Conservation (phyloP, 1,140 invertebrate genomes). For the Drosophila pectinifera region DNA sequence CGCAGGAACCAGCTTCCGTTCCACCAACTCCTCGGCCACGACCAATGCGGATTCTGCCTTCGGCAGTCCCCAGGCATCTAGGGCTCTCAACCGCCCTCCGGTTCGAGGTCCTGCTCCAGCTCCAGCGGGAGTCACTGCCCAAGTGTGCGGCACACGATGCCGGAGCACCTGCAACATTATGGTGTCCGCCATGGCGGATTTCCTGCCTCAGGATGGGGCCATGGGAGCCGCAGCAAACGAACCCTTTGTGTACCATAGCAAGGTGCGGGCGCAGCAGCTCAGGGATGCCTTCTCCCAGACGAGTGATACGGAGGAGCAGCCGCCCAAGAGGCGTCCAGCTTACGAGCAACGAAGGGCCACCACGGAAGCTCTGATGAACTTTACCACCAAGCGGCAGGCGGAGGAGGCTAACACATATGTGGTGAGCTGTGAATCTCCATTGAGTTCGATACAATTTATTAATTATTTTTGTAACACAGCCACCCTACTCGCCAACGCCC, state of each 20-base stretch:
- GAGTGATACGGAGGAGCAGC: slow-evolving; percentile 75
- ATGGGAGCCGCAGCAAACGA: slow-evolving; percentile 25
- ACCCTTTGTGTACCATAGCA: slow-evolving; percentile 79
- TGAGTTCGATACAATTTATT: background rate
- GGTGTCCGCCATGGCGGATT: slow-evolving; percentile 85
- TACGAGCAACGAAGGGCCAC: slow-evolving; percentile 79
- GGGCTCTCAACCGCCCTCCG: slow-evolving; percentile 17
- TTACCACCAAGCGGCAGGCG: slow-evolving; percentile 63
- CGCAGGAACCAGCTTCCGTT: slow-evolving; percentile 73
- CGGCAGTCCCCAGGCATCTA: slow-evolving; percentile 74
- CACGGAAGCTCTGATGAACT: slow-evolving; percentile 68
- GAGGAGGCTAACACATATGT: slow-evolving; percentile 79
- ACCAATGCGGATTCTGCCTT: slow-evolving; percentile 78
- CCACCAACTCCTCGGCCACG: slow-evolving; percentile 77
- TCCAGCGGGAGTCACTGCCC: slow-evolving; percentile 42
- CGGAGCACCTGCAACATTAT: slow-evolving; percentile 90
- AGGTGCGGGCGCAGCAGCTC: slow-evolving; percentile 75
- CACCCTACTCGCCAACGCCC: slow-evolving; percentile 69
- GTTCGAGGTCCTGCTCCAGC: background rate
- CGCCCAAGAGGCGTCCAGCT: slow-evolving; percentile 43
- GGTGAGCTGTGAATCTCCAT: slow-evolving; percentile 36
- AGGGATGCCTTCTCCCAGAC: slow-evolving; percentile 83
- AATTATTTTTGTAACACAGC: slow-evolving; percentile 6
- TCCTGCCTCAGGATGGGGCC: slow-evolving; percentile 55
- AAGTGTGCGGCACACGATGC: slow-evolving; percentile 85